phyloP scores from a whole-genome alignment of 2,113 vertebrate genomes.

The Cygnus buccinator region DNA sequence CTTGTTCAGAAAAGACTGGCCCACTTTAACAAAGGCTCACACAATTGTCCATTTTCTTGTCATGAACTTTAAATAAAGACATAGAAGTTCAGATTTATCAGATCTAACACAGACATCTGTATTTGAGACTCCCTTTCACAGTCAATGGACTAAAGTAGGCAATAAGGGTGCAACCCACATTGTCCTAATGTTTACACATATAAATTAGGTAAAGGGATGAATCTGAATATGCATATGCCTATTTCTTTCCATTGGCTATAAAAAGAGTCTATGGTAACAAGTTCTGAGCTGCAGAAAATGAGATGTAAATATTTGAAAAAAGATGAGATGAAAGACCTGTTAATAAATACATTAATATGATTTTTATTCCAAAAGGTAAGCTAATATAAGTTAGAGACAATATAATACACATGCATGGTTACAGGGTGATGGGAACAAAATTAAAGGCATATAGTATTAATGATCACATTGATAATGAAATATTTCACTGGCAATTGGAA shows the following conservation, averaged over 20 bases:
- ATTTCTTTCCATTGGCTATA: background rate
- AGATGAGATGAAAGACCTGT: background rate
- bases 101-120: background rate
- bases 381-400: background rate
- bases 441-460: background rate
- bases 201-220: background rate
- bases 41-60: background rate
- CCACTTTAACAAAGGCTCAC: background rate
- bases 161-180: accelerated
- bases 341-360: background rate
- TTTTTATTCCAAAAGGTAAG: background rate
- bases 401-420: background rate
- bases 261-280: background rate
- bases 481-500: background rate
- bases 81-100: background rate
- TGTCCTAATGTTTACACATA: background rate
- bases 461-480: background rate
- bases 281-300: background rate
- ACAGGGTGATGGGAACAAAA: background rate
- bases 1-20: background rate
- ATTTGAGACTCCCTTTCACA: background rate
- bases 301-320: background rate
- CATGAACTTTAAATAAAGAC: background rate
- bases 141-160: background rate
- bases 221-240: background rate